Evolutionary conservation across 30 jellyfish, hydroid and myxozoan species (phyloP).

Genomic region (Cassiopea andromeda): DNA sequence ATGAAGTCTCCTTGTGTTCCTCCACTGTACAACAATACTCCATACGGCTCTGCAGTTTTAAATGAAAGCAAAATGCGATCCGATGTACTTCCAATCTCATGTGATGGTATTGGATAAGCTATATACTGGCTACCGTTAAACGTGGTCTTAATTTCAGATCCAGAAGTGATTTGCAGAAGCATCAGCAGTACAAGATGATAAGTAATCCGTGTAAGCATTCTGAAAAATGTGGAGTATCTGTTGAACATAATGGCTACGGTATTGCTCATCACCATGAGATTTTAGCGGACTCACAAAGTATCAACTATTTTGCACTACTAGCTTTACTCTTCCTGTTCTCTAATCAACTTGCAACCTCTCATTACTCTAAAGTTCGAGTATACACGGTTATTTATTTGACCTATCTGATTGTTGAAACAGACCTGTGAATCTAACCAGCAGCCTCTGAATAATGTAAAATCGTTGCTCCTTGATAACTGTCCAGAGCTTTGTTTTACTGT

Average conservation of each 20-base stretch:
- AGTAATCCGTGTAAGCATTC: neutral
- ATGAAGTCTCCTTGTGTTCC: constrained; percentile 95
- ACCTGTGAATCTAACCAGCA: neutral
- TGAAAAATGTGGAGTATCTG: neutral
- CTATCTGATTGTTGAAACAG: neutral
- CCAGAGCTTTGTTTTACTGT: constrained; percentile 26
- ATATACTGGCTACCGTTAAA: constrained; percentile 74
- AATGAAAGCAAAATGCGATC: constrained; percentile 85
- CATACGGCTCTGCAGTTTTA: constrained; percentile 92
- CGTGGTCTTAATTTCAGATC: constrained; percentile 52
- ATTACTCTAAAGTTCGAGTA: constrained; percentile 35
- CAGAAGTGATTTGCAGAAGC: constrained; percentile 1
- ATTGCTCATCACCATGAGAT: constrained; percentile 3
- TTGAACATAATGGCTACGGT: neutral
- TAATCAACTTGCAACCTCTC: constrained; percentile 43
- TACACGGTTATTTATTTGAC: constrained; percentile 3
- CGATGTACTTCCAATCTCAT: constrained; percentile 49
- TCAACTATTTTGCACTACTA: neutral
- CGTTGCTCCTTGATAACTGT: neutral
- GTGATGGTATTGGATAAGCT: constrained; percentile 60
- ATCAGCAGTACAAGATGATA: neutral
- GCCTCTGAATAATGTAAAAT: neutral
- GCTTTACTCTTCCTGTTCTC: constrained; percentile 11
- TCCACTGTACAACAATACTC: constrained; percentile 88
- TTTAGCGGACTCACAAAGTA: constrained; percentile 10